Conservation (phyloP, 2,888 invertebrate species). For the Homarus gammarus region DNA sequence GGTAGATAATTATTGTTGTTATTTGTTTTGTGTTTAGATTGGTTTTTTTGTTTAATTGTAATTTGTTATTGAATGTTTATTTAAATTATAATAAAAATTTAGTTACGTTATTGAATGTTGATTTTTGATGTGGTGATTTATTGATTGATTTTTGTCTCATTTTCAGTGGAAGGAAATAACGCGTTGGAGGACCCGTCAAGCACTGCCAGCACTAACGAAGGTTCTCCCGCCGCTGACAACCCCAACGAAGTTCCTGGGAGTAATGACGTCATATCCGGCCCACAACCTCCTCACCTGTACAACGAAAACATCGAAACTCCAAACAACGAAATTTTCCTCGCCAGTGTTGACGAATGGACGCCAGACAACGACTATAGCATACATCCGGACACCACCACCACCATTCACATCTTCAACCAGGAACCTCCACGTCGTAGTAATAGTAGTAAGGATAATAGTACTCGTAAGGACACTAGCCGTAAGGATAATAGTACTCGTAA, state of each 20-base stretch:
- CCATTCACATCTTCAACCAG: not conserved
- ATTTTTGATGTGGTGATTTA: no score
- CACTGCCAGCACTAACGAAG: not conserved
- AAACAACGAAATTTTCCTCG: conserved; percentile 7
- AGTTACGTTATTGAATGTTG: no score
- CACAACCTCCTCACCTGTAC: not conserved
- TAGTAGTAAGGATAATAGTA: not conserved
- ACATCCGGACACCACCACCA: not conserved
- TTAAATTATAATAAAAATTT: not conserved
- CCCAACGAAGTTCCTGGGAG: conserved; percentile 8
- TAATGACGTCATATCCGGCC: not conserved
- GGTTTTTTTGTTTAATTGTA: not conserved
- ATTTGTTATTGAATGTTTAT: not conserved
- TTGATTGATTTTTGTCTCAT: not conserved
- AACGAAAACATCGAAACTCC: not conserved
- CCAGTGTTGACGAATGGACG: not conserved
- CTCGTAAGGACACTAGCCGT: not conserved
- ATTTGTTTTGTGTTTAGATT: not conserved
- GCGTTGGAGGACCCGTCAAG: not conserved
- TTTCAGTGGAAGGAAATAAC: conserved; percentile 21
- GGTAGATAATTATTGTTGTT: not conserved
- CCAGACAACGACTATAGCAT: not conserved
- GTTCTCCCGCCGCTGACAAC: no score
- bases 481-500: not conserved
- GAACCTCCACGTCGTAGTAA: not conserved